Evolutionary conservation across 2,113 vertebrate genomes (phyloP), one percentile per base, ranked within the genome.

Genomic region (Podarcis muralis): DNA sequence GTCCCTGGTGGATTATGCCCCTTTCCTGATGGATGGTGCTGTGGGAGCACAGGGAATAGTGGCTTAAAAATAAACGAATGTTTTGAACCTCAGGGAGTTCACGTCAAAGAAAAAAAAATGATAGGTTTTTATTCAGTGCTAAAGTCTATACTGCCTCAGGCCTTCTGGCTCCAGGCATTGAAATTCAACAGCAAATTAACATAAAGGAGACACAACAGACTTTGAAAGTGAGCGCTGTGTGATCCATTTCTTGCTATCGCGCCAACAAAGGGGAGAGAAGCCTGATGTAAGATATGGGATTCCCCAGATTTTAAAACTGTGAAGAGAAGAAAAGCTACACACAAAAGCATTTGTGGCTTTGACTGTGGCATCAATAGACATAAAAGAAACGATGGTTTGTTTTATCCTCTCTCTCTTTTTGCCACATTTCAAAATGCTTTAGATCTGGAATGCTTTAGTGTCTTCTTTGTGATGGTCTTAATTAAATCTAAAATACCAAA

Each of bases 401-500:
- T 88, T 88, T 75, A 88, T 75, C 48, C 12, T 30, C 37, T 69
- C 37, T 69, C 77, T 81, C 53, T 65, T 82, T 81, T 43, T 82
- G 79, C 79, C 69, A 40, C 18, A 18, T 87, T 81, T 82, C 71
- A 87, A 82, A 82, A 40, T 8, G 18, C 25, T 74, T 82, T 82
- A 75, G 43, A 87, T 81, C 53, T 82, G 68, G n/a, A 74, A 57
- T 22, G 32, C 62, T 74, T 87, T 59, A 40, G 18, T 48, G 32
- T 3, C 25, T 85, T 59, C 43, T 77, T 20, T 23, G 20, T 75
- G 53, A 37, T 32, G 40, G 75, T 79, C 75, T 86, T 86, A 86
- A 86, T 86, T 86, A 81, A 87, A 82, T 81, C 27, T 87, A n/a
- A 87, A 82, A 82, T 57, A 87, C 69, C 68, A 82, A 74, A 81